Evolutionary conservation across 2,888 invertebrate species (phyloP).

Genomic region (Eupsilia transversa): DNA sequence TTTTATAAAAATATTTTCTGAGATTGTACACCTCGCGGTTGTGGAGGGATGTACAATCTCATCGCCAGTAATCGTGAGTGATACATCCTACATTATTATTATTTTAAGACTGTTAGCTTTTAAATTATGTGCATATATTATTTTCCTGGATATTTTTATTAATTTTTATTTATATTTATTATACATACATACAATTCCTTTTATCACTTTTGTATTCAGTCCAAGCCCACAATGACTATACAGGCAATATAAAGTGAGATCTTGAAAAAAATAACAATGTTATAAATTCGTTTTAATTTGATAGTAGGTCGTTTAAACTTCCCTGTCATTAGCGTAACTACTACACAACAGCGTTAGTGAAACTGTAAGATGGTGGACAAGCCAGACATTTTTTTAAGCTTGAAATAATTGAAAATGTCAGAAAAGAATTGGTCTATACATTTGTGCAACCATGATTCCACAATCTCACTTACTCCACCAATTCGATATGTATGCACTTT

Average conservation of each 20-base stretch:
- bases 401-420: neutral
- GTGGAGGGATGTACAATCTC: too few species aligned
- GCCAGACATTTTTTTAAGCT: neutral
- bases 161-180: too few species aligned
- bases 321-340: neutral
- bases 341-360: neutral
- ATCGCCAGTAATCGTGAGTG: too few species aligned
- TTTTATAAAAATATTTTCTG: too few species aligned
- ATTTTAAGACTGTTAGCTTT: too few species aligned
- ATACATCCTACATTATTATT: too few species aligned
- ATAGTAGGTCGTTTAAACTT: neutral
- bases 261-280: conserved; percentile 7
- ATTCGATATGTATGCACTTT: neutral
- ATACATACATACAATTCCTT: neutral
- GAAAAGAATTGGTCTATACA: neutral
- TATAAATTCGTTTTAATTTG: neutral
- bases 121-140: too few species aligned
- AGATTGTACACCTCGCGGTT: too few species aligned
- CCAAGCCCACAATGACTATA: neutral
- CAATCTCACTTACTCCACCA: neutral
- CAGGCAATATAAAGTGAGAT: neutral
- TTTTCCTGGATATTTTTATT: too few species aligned
- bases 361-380: neutral
- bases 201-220: neutral
- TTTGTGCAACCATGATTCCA: neutral